Evolutionary conservation across 2,797 vertebrate genomes (phyloP).

Genomic region (Acomys russatus): DNA sequence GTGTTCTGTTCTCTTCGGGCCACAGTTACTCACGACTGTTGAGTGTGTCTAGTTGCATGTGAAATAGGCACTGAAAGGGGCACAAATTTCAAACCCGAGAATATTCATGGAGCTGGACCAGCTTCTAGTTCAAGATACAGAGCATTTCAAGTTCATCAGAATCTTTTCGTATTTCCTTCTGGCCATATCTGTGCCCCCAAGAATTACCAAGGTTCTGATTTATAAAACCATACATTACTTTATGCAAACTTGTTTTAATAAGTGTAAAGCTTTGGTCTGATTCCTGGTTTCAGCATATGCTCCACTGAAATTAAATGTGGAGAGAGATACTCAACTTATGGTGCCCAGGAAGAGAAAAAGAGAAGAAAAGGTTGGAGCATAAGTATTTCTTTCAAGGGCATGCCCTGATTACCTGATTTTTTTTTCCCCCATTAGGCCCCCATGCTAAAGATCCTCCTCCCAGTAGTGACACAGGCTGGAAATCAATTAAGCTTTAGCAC

Average conservation of each 20-base stretch:
- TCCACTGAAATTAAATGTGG: not conserved
- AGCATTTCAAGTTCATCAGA: not conserved
- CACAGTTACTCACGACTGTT: not conserved
- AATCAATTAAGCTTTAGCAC: not conserved
- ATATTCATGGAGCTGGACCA: not conserved
- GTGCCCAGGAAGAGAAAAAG: not conserved
- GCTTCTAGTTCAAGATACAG: not conserved
- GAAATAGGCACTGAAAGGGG: not conserved
- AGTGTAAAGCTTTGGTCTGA: not conserved
- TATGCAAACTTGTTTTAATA: not conserved
- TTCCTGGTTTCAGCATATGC: not conserved
- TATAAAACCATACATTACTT: constrained; percentile 24
- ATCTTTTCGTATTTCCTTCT: not conserved
- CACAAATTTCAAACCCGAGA: constrained; percentile 36
- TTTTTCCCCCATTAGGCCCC: no score
- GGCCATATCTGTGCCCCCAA: not conserved
- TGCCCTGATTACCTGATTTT: not conserved
- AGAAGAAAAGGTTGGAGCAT: not conserved
- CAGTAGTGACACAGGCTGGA: no score
- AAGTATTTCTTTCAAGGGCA: not conserved
- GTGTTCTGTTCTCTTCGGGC: not conserved
- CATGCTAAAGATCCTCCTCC: not conserved
- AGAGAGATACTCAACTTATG: not conserved
- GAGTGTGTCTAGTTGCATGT: not conserved
- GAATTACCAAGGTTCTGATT: not conserved